Conservation (phyloP, 1,140 invertebrate species). For the Tetranychus cinnabarinus region DNA sequence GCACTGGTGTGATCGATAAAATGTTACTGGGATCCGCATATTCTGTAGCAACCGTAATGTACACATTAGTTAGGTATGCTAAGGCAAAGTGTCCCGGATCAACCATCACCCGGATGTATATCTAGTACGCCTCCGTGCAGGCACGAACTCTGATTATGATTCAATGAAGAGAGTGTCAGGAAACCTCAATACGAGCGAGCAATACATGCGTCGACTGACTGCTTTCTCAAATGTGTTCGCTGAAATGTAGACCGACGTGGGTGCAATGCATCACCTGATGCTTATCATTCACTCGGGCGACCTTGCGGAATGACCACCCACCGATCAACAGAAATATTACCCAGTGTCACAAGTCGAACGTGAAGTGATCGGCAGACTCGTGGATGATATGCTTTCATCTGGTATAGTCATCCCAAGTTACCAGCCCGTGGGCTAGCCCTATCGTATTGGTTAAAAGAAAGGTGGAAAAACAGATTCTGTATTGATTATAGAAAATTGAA, state of each 20-base stretch:
- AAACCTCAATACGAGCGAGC: too few species aligned
- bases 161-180: not conserved
- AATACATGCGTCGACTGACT: not conserved
- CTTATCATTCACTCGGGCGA: not conserved
- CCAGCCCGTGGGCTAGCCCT: constrained; percentile 11
- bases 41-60: not conserved
- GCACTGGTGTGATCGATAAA: not conserved
- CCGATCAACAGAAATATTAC: not conserved
- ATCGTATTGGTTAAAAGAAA: constrained; percentile 11
- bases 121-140: not conserved
- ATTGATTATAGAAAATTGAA: constrained; percentile 9
- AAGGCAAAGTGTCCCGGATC: not conserved
- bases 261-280: not conserved
- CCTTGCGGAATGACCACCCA: not conserved
- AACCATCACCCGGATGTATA: not conserved
- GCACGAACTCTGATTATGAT: too few species aligned
- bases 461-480: not conserved
- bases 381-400: constrained; percentile 12
- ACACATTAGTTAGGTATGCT: not conserved
- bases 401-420: constrained; percentile 10
- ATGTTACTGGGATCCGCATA: not conserved
- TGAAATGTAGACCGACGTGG: not conserved
- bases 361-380: constrained; percentile 7
- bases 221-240: not conserved
- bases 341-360: constrained; percentile 1